Evolutionary conservation across 2,888 invertebrate genomes (phyloP).

Genomic region (Opisthograptis luteolata): DNA sequence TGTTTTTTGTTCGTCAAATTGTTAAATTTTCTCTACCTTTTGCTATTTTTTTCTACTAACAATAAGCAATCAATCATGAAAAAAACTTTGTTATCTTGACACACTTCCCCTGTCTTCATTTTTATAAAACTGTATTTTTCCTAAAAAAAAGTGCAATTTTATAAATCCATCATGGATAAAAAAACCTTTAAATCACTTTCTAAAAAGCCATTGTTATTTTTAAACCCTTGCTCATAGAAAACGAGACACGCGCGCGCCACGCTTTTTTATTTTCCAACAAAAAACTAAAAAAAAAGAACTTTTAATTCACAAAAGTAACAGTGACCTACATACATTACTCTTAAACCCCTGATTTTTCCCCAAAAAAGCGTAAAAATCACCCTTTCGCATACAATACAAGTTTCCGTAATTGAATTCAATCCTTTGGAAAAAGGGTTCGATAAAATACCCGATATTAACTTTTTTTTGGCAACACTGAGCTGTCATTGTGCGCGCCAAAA

Average conservation of each 20-base stretch:
- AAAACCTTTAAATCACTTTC: slow-evolving; percentile 75
- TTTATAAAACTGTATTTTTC: slow-evolving; percentile 55
- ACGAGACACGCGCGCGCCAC: slow-evolving; percentile 75
- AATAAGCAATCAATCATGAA: slow-evolving; percentile 68
- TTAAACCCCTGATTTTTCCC: slow-evolving; percentile 66
- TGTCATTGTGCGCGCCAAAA: slow-evolving; percentile 74
- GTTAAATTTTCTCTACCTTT: neutral
- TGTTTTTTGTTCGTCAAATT: neutral
- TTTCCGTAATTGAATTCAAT: slow-evolving; percentile 81
- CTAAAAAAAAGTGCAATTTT: slow-evolving; percentile 62
- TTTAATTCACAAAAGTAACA: slow-evolving; percentile 68
- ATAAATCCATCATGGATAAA: slow-evolving; percentile 62
- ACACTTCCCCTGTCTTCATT: slow-evolving; percentile 53
- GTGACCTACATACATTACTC: slow-evolving; percentile 75
- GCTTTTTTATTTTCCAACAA: slow-evolving; percentile 49
- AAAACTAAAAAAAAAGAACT: slow-evolving; percentile 54
- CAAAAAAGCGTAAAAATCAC: slow-evolving; percentile 72
- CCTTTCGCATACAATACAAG: slow-evolving; percentile 70
- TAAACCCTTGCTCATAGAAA: slow-evolving; percentile 75
- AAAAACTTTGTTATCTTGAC: slow-evolving; percentile 55
- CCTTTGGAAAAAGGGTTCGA: slow-evolving; percentile 82
- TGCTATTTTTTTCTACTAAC: slow-evolving; percentile 34
- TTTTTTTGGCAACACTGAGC: slow-evolving; percentile 60
- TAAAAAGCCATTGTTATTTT: slow-evolving; percentile 75
- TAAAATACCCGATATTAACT: slow-evolving; percentile 71